These are phyloP conservation scores for Parauchenoglanis ngamensis DNA, from an alignment of 2,797 vertebrate genomes.

Conservation along the genomic window DNA sequence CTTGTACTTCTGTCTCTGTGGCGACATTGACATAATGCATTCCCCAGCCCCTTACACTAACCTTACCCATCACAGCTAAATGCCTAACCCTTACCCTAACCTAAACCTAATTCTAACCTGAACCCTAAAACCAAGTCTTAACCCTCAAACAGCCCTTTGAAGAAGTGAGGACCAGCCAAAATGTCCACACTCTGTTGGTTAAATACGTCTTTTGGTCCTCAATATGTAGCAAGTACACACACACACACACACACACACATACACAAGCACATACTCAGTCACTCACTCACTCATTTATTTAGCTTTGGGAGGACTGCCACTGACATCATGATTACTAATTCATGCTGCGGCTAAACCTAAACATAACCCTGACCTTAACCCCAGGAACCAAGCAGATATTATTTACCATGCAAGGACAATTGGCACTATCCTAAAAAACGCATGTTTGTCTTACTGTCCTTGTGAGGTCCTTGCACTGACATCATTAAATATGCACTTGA, in stretches of 20 bases:
- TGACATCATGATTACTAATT: conserved; percentile 7
- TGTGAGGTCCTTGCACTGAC: background rate
- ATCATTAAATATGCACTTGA: background rate
- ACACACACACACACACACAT: background rate
- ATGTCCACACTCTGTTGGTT: too few relatives aligned
- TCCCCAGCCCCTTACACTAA: too few relatives aligned
- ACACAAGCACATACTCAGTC: background rate
- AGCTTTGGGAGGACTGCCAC: background rate
- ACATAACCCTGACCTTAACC: background rate
- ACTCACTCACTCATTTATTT: background rate
- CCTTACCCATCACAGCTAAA: too few relatives aligned
- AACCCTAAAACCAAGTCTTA: too few relatives aligned
- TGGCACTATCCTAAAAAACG: background rate
- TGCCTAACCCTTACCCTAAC: too few relatives aligned
- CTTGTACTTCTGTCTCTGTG: background rate
- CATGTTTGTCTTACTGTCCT: background rate
- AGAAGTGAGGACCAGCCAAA: too few relatives aligned
- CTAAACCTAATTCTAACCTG: too few relatives aligned
- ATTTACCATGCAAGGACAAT: background rate
- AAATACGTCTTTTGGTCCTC: too few relatives aligned
- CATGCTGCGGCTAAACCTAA: background rate
- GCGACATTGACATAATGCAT: too few relatives aligned
- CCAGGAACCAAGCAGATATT: background rate
- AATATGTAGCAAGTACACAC: too few relatives aligned
- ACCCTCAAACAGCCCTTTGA: too few relatives aligned